A percentile compares a stretch with the other conserved stretches of the same genome.
These are phyloP conservation scores for Danio jaintianensis DNA, from an alignment of 2,797 vertebrate species.

Conservation along the genomic window DNA sequence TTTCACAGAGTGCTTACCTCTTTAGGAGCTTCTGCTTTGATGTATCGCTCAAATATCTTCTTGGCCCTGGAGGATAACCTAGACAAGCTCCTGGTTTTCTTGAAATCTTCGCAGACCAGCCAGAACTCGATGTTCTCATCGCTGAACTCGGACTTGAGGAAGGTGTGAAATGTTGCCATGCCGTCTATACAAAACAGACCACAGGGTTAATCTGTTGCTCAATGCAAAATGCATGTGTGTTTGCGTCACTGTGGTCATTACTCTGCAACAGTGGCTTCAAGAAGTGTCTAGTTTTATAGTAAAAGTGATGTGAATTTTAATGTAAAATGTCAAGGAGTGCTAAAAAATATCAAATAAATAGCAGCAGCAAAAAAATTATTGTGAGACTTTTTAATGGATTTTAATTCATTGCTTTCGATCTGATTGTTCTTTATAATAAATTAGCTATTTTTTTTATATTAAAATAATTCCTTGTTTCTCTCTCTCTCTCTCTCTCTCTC, in stretches of 20 bases:
- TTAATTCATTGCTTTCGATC: background rate
- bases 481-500: too few species aligned
- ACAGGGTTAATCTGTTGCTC: background rate
- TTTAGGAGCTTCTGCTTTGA: constrained; percentile 82
- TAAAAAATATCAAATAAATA: background rate
- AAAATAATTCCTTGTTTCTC: background rate
- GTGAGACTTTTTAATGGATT: background rate
- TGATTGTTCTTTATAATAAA: background rate
- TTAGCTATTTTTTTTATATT: background rate
- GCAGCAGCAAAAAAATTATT: background rate
- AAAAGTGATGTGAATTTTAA: too few species aligned
- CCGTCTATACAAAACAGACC: constrained; percentile 73
- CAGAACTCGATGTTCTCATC: constrained; percentile 92
- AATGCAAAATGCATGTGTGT: background rate
- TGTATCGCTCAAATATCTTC: constrained; percentile 86
- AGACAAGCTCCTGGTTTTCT: constrained; percentile 79
- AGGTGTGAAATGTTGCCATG: constrained; percentile 81
- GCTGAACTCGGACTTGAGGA: constrained; percentile 88
- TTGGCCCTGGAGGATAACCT: constrained; percentile 80
- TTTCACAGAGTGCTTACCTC: constrained; percentile 75
- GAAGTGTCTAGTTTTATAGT: background rate
- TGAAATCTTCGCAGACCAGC: constrained; percentile 86
- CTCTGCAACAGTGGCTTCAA: background rate
- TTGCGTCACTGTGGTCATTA: background rate
- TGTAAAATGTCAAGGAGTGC: too few species aligned